Percentiles rank a stretch among this genome's conserved stretches.
These are phyloP conservation scores for Rana temporaria DNA, from an alignment of 2,113 vertebrate genomes.

Conservation along the genomic window DNA sequence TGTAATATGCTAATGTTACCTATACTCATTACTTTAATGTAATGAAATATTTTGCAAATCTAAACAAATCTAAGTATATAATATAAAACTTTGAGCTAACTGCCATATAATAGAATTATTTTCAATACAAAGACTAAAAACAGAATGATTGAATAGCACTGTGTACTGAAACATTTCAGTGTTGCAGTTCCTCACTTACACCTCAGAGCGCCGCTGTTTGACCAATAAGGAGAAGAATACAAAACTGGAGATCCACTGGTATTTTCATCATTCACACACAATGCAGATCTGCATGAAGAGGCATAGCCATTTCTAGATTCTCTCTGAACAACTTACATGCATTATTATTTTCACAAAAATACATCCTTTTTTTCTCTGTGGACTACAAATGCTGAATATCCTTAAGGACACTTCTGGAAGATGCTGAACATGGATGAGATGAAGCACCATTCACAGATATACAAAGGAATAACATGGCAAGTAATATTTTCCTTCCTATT, in stretches of 20 bases:
- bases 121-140: not conserved
- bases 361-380: not conserved
- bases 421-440: too few species aligned
- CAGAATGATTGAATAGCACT: not conserved
- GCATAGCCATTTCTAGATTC: constrained; percentile 36
- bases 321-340: not conserved
- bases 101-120: too few species aligned
- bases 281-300: constrained; percentile 23
- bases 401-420: too few species aligned
- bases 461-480: too few species aligned
- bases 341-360: not conserved
- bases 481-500: too few species aligned
- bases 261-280: constrained; percentile 6
- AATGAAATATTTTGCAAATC: too few species aligned
- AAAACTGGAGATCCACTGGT: constrained; percentile 26
- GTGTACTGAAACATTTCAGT: not conserved
- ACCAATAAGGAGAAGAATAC: constrained; percentile 59
- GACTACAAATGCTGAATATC: too few species aligned
- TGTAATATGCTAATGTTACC: too few species aligned
- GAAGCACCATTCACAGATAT: too few species aligned
- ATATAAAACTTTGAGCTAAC: too few species aligned
- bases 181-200: constrained; percentile 44
- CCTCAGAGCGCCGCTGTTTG: constrained; percentile 68
- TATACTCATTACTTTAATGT: too few species aligned
- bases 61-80: too few species aligned